Conservation (phyloP, 1,140 invertebrate genomes). For the Drosophila pectinifera region DNA sequence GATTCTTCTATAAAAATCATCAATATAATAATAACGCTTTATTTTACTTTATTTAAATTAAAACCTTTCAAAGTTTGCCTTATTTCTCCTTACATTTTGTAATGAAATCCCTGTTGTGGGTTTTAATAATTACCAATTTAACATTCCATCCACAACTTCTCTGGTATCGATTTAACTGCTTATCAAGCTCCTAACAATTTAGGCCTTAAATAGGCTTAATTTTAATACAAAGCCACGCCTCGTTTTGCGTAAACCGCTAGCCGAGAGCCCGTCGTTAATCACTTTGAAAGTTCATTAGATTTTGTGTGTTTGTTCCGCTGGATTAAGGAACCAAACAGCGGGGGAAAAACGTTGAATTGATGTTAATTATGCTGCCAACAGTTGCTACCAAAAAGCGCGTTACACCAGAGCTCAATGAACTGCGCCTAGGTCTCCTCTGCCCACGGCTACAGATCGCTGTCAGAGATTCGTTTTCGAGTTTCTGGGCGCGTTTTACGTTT, state of each 20-base stretch:
- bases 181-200: slow-evolving; percentile 21
- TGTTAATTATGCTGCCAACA: slow-evolving; percentile 75
- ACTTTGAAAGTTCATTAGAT: slow-evolving; percentile 69
- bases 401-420: slow-evolving; percentile 71
- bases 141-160: slow-evolving; percentile 17
- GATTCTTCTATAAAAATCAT: too few species aligned
- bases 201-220: slow-evolving; percentile 32
- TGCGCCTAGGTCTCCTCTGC: slow-evolving; percentile 60
- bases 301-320: slow-evolving; percentile 44
- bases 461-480: slow-evolving; percentile 19
- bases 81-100: too few species aligned
- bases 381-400: slow-evolving; percentile 53
- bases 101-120: background rate
- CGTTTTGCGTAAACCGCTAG: slow-evolving; percentile 34
- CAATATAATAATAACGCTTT: too few species aligned
- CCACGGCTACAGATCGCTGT: slow-evolving; percentile 38
- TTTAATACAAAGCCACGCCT: slow-evolving; percentile 29
- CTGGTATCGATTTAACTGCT: slow-evolving; percentile 21
- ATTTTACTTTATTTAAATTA: background rate
- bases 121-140: background rate
- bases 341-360: slow-evolving; percentile 53
- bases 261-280: slow-evolving; percentile 43
- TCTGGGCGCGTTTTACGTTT: slow-evolving; percentile 41
- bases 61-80: too few species aligned
- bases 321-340: slow-evolving; percentile 31